Evolutionary conservation across 2,113 vertebrate species (phyloP), one percentile per base, ranked within the genome.

Genomic region (Solenodon paradoxus): DNA sequence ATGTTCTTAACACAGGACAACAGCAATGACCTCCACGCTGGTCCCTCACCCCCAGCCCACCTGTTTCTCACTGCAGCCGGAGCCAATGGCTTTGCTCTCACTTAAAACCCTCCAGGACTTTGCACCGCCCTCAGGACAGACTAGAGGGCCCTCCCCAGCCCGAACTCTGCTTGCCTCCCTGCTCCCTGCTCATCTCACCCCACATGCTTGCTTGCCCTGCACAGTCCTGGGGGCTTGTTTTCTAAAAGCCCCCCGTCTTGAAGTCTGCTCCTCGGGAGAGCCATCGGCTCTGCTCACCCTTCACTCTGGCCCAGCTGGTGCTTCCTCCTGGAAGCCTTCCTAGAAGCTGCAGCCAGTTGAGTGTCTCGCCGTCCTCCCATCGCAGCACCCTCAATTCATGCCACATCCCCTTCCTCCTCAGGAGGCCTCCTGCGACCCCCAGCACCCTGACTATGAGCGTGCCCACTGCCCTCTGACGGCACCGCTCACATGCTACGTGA

Each of bases 361-460:
- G 26, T 66, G 53, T 22, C 69, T 20, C 45, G 38, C 45, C 71
- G 5, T 32, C 35, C 63, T 28, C 5, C 4, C 1, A 2, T 13
- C 61, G 55, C 26, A 49, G 22, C 32, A 8, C 20, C 42, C 26
- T 40, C 6, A 28, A 20, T 10, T 68, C 47, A 0, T 38, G 57
- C n/a, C 53, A 40, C 55, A 68, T 69, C 38, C 11, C 1, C 35
- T 9, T 4, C 30, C n/a, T 38, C 30, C 24, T 32, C 69, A 20
- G 71, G 42, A 32, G 45, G 19, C 22, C 28, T n/a, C 51, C 30
- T 22, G 7, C n/a, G 84, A 9, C 47, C 3, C 7, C 45, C 51
- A 26, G 5, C 16, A 1, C 20, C 4, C 8, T 1, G 7, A 24
- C 3, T 30, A 11, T 17, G 53, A 2, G 53, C 3, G 55, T 22